A percentile compares a stretch with the other conserved stretches of the same genome.
Evolutionary conservation across 2,888 invertebrate species (phyloP).

Genomic region (Melanophora roralis): DNA sequence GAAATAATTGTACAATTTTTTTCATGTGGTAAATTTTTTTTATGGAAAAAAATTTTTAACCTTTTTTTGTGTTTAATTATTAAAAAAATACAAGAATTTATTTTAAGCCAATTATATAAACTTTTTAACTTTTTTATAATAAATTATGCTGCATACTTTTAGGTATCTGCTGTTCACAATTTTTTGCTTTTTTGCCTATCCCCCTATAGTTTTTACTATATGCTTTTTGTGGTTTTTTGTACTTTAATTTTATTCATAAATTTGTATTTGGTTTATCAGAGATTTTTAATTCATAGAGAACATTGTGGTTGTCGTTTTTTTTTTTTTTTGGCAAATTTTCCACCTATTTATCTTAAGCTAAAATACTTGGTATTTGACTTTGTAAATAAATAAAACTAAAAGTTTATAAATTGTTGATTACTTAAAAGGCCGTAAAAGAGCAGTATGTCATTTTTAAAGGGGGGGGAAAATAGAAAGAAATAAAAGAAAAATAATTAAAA

Average conservation of each 20-base stretch:
- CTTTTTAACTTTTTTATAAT: no score
- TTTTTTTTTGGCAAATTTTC: not conserved
- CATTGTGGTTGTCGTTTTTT: not conserved
- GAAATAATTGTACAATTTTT: no score
- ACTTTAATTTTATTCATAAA: not conserved
- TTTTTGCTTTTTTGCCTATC: not conserved
- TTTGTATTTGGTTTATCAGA: not conserved
- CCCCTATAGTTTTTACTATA: not conserved
- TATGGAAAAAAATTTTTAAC: no score
- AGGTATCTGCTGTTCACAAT: not conserved
- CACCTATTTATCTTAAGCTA: not conserved
- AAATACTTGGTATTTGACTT: not conserved
- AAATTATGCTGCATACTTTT: not conserved
- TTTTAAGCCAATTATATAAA: no score
- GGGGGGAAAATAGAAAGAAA: not conserved
- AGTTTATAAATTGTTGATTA: not conserved
- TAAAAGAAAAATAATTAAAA: not conserved
- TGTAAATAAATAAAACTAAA: not conserved
- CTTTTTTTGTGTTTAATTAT: no score
- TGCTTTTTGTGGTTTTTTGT: not conserved
- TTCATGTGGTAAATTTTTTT: no score
- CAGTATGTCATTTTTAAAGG: not conserved
- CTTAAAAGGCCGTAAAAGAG: not conserved
- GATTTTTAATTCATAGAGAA: not conserved
- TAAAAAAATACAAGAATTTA: no score